Evolutionary conservation across 2,797 vertebrate species (phyloP), one percentile per base, ranked within the genome.

Genomic region (Halcyon smyrnensis): DNA sequence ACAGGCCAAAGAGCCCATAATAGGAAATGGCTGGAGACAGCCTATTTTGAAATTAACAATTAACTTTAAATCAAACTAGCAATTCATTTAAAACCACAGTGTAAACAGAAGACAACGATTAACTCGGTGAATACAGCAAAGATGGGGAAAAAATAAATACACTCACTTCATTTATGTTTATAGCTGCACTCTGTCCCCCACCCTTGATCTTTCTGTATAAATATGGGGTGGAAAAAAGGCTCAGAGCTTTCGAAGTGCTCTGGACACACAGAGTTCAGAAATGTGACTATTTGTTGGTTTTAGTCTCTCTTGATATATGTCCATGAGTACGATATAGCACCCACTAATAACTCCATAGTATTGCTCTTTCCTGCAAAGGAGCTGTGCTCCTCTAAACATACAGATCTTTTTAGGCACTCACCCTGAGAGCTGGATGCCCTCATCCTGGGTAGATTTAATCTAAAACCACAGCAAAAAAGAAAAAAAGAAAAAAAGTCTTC

Each of bases 41-140:
- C 14, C 27, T 25, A 75, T 60, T 84, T 59, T 67, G 18, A 70
- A 84, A 87, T 87, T 56, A 74, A 30, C 27, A 68, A n/a, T 71
- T 56, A 53, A 21, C 46, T 91, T 94, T 56, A 74, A 88, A 82
- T 56, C 71, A 70, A 86, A 73, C 37, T 21, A 59, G 24, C 15
- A 60, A 34, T 51, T 87, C 3, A 28, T 56, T 83, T 87, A 67
- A 82, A 92, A 37, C 18, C 28, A 56, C 45, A 67, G 28, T 45
- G 36, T 32, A 32, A 84, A 57, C 6, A 71, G 62, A 78, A 57
- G 48, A 78, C 1, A 6, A 57, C 18, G 77, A 56, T 89, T n/a
- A 77, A 71, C 15, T 34, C 41, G 27, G 34, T 34, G 80, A 93
- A 80, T 51, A 71, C 17, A 57, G 30, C 74, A 85, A 81, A 36